A percentile compares a stretch with the other conserved stretches of the same genome.
Conservation (phyloP, 2,888 invertebrate species). For the Hetaerina titia region DNA sequence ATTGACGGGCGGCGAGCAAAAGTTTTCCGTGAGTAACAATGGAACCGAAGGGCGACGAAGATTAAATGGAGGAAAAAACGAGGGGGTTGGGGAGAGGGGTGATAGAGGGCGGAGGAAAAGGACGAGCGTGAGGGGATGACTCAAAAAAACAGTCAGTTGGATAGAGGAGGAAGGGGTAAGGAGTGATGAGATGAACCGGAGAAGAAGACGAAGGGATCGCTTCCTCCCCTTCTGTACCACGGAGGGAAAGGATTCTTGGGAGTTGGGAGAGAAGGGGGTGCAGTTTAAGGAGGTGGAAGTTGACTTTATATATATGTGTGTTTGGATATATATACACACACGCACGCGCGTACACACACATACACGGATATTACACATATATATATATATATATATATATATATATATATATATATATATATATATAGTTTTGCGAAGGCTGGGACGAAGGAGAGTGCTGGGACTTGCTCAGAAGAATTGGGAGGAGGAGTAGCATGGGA, state of each 20-base stretch:
- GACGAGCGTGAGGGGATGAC: background rate
- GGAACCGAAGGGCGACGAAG: constrained; percentile 47
- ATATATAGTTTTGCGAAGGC: background rate
- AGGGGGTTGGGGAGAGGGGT: background rate
- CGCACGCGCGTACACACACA: too few species aligned
- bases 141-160: background rate
- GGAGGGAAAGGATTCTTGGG: background rate
- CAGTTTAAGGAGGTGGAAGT: too few species aligned
- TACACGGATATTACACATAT: too few species aligned
- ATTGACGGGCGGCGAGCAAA: constrained; percentile 51
- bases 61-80: constrained; percentile 63
- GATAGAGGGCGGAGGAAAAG: background rate
- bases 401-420: too few species aligned
- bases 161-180: background rate
- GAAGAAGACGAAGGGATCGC: background rate
- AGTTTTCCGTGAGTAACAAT: constrained; percentile 61
- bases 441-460: background rate
- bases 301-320: too few species aligned
- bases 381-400: too few species aligned
- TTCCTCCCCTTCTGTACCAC: background rate
- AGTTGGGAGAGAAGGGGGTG: background rate
- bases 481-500: background rate
- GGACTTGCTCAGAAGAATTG: background rate
- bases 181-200: background rate
- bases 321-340: too few species aligned